Conservation (phyloP, 2,113 vertebrate genomes). For the Chionis minor region DNA sequence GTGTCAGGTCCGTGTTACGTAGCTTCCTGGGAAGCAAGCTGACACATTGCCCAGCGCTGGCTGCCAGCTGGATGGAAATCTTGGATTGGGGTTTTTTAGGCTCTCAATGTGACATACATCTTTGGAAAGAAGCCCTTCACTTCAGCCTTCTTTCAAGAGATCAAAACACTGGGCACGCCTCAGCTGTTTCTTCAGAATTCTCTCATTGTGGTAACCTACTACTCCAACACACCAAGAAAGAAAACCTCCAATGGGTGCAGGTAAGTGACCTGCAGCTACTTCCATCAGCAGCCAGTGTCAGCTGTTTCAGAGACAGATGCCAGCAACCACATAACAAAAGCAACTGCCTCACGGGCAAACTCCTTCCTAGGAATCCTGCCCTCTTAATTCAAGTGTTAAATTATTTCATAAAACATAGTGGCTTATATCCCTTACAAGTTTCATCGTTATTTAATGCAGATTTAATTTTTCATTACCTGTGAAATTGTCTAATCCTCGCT, state of each 20-base stretch:
- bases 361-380: not conserved
- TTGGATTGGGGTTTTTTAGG: not conserved
- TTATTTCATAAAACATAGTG: not conserved
- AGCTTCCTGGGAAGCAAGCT: not conserved
- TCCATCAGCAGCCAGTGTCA: not conserved
- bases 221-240: not conserved
- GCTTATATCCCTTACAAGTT: not conserved
- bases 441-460: not conserved
- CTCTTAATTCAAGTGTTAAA: not conserved
- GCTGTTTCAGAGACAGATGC: not conserved
- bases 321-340: not conserved
- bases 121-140: not conserved
- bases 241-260: not conserved
- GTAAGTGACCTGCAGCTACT: not conserved
- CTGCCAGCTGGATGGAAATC: not conserved
- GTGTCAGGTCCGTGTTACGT: not conserved
- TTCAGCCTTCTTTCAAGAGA: not conserved
- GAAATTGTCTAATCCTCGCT: not conserved
- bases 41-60: not conserved
- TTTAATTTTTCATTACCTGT: not conserved
- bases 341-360: not conserved
- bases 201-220: rapidly evolving
- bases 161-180: not conserved
- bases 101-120: not conserved
- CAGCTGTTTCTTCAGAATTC: not conserved